Conservation (phyloP, 2,797 vertebrate genomes). For the Xiphorhynchus erythropygius region DNA sequence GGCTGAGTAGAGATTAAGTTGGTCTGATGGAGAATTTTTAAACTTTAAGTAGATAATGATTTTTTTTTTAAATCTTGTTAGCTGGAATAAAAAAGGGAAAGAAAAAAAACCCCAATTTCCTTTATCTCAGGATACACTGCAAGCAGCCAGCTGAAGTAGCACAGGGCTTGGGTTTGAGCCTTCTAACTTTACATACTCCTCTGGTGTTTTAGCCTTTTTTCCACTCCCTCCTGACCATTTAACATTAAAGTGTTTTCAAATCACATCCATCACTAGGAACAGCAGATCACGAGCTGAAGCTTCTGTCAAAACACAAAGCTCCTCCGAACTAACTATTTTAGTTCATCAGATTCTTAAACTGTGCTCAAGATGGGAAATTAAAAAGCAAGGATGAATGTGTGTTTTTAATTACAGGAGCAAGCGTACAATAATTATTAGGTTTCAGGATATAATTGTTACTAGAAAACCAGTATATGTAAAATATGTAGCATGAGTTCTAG, state of each 20-base stretch:
- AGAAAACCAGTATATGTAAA: neutral
- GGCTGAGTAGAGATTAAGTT: neutral
- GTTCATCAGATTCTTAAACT: neutral
- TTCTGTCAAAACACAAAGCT: neutral
- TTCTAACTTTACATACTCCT: neutral
- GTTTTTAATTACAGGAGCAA: neutral
- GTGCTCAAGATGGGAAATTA: neutral
- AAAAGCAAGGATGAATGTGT: neutral
- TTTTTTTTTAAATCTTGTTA: neutral
- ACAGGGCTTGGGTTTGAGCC: neutral
- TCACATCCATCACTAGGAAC: neutral
- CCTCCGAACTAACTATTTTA: neutral
- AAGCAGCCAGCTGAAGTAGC: neutral
- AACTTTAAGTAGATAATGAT: neutral
- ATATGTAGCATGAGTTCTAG: neutral
- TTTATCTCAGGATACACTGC: neutral
- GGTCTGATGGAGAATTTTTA: neutral
- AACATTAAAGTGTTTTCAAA: neutral
- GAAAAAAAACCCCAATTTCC: rapidly evolving
- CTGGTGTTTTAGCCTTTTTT: neutral
- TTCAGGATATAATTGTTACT: neutral
- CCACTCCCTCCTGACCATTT: neutral
- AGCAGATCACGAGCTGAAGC: neutral
- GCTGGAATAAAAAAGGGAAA: neutral
- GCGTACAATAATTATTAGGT: neutral